These are phyloP conservation scores for Halcyon malimbica DNA, from an alignment of 2,113 vertebrate species.

Conservation along the genomic window DNA sequence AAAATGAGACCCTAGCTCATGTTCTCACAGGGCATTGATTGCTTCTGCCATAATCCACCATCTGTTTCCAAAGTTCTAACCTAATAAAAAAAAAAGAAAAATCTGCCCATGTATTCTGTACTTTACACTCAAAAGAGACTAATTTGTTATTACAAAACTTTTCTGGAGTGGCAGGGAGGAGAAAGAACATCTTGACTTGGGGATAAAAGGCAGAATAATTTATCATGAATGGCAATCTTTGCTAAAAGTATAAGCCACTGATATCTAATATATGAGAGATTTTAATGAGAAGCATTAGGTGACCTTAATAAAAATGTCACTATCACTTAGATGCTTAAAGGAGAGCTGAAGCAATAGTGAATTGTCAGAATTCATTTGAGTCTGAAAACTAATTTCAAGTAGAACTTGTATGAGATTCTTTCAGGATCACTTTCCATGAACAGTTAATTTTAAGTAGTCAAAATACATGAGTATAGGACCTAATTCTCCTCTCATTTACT, in stretches of 20 bases:
- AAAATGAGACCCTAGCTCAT: neutral
- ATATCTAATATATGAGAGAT: neutral
- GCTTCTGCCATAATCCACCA: neutral
- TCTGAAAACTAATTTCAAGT: conserved; percentile 40
- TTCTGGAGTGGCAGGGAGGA: neutral
- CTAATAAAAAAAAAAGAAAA: neutral
- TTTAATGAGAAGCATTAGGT: conserved; percentile 40
- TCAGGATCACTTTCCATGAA: neutral
- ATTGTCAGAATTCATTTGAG: conserved; percentile 23
- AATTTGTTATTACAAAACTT: neutral
- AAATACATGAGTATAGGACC: neutral
- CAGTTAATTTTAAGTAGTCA: neutral
- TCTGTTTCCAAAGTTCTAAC: neutral
- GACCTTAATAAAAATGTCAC: conserved; percentile 40
- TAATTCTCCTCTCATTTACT: neutral
- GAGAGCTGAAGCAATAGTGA: conserved; percentile 16
- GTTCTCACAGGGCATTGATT: neutral
- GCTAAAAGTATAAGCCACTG: neutral
- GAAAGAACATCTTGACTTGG: neutral
- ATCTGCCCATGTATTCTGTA: neutral
- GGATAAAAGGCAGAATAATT: conserved; percentile 1
- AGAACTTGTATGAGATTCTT: neutral
- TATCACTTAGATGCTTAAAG: conserved; percentile 6
- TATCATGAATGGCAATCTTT: neutral
- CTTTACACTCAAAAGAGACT: neutral